These are phyloP conservation scores for Pseudoips prasinana DNA, from an alignment of 2,888 invertebrate genomes.

Conservation along the genomic window DNA sequence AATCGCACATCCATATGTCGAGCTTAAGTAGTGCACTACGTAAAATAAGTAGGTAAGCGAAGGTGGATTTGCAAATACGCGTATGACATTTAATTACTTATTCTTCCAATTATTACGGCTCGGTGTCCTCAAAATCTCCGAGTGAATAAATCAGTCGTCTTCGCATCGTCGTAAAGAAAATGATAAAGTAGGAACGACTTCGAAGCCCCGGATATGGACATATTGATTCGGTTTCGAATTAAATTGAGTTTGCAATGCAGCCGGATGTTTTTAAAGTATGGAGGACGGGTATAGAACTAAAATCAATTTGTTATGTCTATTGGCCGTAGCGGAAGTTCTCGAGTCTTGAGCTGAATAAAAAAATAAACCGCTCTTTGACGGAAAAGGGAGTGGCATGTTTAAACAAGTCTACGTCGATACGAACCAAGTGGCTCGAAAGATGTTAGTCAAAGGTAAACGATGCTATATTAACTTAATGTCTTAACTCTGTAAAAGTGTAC, in stretches of 20 bases:
- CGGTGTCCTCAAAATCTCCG: too few relatives aligned
- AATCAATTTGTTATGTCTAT: conserved; percentile 22
- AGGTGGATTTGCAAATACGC: too few relatives aligned
- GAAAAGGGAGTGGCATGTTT: conserved; percentile 4
- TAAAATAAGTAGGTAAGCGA: too few relatives aligned
- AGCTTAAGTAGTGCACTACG: too few relatives aligned
- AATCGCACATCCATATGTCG: too few relatives aligned
- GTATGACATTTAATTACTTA: too few relatives aligned
- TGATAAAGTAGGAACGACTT: neutral
- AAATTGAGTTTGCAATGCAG: conserved; percentile 22
- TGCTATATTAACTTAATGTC: too few relatives aligned
- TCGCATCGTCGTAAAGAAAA: neutral
- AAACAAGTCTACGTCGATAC: conserved; percentile 6
- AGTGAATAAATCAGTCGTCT: neutral
- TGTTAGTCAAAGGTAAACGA: too few relatives aligned
- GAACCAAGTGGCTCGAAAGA: too few relatives aligned
- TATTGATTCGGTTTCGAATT: conserved; percentile 8
- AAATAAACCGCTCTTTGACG: conserved; percentile 11
- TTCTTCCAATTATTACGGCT: too few relatives aligned
- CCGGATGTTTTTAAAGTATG: conserved; percentile 12
- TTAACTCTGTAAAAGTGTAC: too few relatives aligned
- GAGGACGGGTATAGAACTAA: conserved; percentile 17
- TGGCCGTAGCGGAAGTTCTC: conserved; percentile 8
- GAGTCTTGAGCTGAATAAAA: conserved; percentile 9
- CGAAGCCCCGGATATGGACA: conserved; percentile 1